A percentile compares a stretch with the other conserved stretches of the same genome.
Evolutionary conservation across 1,140 invertebrate genomes (phyloP).

Genomic region (Leptoteleia sp.): DNA sequence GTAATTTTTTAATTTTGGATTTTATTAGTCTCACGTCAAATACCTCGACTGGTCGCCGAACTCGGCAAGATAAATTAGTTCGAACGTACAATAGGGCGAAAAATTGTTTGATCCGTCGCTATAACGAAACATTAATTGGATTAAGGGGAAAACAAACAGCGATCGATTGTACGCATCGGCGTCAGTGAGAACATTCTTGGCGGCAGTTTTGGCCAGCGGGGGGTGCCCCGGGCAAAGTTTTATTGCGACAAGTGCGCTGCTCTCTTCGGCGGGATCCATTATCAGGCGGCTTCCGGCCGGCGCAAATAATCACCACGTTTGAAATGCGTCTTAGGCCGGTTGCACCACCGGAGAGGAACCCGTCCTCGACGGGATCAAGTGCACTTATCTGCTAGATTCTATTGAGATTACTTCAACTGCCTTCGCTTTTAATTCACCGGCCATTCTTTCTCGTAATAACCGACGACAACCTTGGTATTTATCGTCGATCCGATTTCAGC

Average conservation of each 20-base stretch:
- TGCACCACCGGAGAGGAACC: constrained; percentile 27
- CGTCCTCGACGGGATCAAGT: constrained; percentile 40
- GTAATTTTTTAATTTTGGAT: constrained; percentile 47
- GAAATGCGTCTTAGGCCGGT: constrained; percentile 69
- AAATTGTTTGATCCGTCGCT: too few species aligned
- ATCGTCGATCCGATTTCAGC: constrained; percentile 34
- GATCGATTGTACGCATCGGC: constrained; percentile 14
- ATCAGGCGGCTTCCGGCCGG: constrained; percentile 72
- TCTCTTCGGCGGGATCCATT: constrained; percentile 75
- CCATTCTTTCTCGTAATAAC: constrained; percentile 32
- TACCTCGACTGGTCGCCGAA: constrained; percentile 11
- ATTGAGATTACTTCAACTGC: constrained; percentile 56
- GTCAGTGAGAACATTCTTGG: constrained; percentile 71
- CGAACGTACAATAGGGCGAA: too few species aligned
- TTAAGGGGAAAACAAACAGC: constrained; percentile 16
- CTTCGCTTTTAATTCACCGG: constrained; percentile 42
- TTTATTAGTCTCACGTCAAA: constrained; percentile 20
- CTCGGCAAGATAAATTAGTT: constrained; percentile 4
- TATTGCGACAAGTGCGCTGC: constrained; percentile 78
- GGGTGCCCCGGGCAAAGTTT: constrained; percentile 70
- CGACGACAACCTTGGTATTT: constrained; percentile 36
- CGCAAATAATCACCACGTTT: constrained; percentile 68
- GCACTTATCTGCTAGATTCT: constrained; percentile 53
- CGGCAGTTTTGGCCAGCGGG: constrained; percentile 69
- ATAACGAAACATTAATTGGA: constrained; percentile 18